Percentiles rank a stretch among this genome's conserved stretches.
Conservation (phyloP, 92 coral and sea anemone genomes). For the Epizoanthus scotinus region DNA sequence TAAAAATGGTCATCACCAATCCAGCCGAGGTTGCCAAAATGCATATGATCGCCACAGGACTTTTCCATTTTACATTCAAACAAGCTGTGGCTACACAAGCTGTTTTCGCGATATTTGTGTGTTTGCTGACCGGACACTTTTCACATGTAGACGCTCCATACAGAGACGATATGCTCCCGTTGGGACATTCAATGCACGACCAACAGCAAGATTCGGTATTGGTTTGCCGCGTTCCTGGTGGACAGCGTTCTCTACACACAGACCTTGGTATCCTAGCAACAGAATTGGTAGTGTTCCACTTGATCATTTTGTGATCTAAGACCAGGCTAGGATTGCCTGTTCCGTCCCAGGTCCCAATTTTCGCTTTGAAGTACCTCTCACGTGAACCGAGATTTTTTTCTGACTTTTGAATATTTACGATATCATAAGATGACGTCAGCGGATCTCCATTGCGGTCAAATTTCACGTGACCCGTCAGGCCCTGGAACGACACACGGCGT, state of each 20-base stretch:
- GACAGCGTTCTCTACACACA: slow-evolving; percentile 57
- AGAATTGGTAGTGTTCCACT: slow-evolving; percentile 44
- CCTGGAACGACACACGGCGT: slow-evolving; percentile 54
- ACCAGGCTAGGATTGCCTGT: slow-evolving; percentile 21
- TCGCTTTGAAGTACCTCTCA: slow-evolving; percentile 29
- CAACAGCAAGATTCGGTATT: slow-evolving; percentile 70
- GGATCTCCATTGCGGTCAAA: slow-evolving; percentile 71
- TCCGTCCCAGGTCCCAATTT: slow-evolving; percentile 49
- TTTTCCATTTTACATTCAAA: slow-evolving; percentile 45
- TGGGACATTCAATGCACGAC: slow-evolving; percentile 70
- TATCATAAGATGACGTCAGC: slow-evolving; percentile 59
- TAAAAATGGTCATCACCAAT: neutral
- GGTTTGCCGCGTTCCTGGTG: slow-evolving; percentile 72
- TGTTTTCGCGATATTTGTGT: slow-evolving; percentile 54
- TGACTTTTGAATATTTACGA: slow-evolving; percentile 50
- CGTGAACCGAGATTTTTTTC: neutral
- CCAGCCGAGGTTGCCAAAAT: slow-evolving; percentile 43
- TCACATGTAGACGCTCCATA: slow-evolving; percentile 46
- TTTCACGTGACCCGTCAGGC: slow-evolving; percentile 56
- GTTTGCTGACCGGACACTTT: slow-evolving; percentile 46
- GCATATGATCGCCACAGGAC: slow-evolving; percentile 49
- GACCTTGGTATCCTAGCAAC: slow-evolving; percentile 51
- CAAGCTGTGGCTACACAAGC: slow-evolving; percentile 46
- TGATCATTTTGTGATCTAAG: slow-evolving; percentile 34
- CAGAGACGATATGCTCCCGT: slow-evolving; percentile 48